Percentiles rank a stretch among this genome's conserved stretches.
These are phyloP conservation scores for Albula goreensis DNA, from an alignment of 2,113 vertebrate genomes.

Conservation along the genomic window DNA sequence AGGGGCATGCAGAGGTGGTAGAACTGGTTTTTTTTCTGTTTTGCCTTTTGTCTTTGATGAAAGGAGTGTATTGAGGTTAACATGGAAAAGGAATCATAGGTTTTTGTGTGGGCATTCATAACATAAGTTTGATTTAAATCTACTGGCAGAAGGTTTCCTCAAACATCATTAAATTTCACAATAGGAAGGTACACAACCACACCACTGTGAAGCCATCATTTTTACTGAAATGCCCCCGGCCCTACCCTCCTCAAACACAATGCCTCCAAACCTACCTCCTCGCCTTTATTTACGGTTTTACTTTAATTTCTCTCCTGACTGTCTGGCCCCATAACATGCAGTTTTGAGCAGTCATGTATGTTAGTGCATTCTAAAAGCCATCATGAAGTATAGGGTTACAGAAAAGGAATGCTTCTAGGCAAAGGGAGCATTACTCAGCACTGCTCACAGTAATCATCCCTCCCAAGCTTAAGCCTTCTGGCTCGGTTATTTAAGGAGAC, in stretches of 20 bases:
- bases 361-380: background rate
- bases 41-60: background rate
- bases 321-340: background rate
- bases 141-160: background rate
- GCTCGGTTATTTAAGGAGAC: background rate
- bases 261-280: no score
- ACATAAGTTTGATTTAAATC: background rate
- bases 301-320: background rate
- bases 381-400: background rate
- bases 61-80: background rate
- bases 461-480: background rate
- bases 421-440: background rate
- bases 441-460: background rate
- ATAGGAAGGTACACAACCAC: background rate
- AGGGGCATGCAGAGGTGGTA: background rate
- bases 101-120: background rate
- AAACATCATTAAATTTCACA: background rate
- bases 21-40: background rate
- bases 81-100: background rate
- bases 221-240: no score
- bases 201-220: no score
- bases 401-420: background rate
- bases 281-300: no score
- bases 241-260: no score
- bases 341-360: background rate